Base-by-base conservation (phyloP, 2,888 invertebrate genomes). In the Syrista parreyssii region DNA sequence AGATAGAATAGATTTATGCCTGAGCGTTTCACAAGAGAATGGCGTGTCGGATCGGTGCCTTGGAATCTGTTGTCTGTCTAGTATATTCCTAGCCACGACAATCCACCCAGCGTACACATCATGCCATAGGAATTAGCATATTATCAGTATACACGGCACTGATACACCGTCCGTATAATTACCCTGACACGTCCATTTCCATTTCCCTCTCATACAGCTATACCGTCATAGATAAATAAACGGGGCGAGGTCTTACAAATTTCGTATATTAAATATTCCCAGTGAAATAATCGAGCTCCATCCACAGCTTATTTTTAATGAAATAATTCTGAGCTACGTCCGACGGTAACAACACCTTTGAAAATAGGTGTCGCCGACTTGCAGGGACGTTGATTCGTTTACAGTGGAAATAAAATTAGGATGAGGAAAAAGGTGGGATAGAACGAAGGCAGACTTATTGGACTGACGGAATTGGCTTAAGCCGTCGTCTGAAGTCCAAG, bases 391-490 rank as follows among this genome's bases (percentile, higher is more conserved):
- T 55, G 55, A 55, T 55, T 55, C 55, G 23, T 30, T 23, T 76
- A 71, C 31, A 31, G 71, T 71, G 71, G 31, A 71, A 71, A 71
- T 71, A 33, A 32, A 33, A 71, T 71, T 32, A 71, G 33, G 55
- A 55, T 55, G 23, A 55, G 31, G 68, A 75, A 78, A 78, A 76
- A 76, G 68, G 73, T 73, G 35, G 73, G 12, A 68, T 15, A 15
- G 75, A 76, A 74, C 75, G 73, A 68, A 75, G 78, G 30, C 71
- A 75, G 78, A 84, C 80, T 84, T 81, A 79, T 82, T 78, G 83
- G 79, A 79, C 79, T 69, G 79, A 78, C 74, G 79, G 85, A 87
- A 88, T 87, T 87, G 86, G 85, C 84, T 88, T 87, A 86, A 86
- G 84, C 75, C 84, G 78, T 77, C 79, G 78, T 78, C 74, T 76